Base-by-base conservation (phyloP, 2,888 invertebrate genomes). In the Ectobius pallidus region DNA sequence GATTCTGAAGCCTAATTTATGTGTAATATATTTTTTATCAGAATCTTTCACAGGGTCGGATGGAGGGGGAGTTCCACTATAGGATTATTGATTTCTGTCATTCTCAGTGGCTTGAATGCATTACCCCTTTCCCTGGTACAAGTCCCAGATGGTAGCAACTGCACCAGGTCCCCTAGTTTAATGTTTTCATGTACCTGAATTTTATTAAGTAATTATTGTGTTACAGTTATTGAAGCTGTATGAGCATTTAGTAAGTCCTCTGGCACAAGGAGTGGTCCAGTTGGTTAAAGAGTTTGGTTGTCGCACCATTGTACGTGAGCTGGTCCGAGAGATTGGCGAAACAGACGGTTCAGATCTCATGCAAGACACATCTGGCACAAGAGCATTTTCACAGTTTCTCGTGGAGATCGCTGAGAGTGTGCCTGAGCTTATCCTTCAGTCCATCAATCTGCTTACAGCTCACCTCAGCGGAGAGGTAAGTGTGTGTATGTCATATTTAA, bases 311-410 rank as follows among this genome's bases (percentile, higher is more conserved):
- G 87, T 94, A 46, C 88, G 89, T 75, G 91, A 92, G 81, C 87
- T 95, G 80, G 88, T 93, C 7, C 85, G 87, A 69, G 92, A 92
- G 83, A 89, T 94, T 75, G 90, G 90, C 0, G 89, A 91, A 80
- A 89, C 90, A 73, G 89, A 93, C 78, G 82, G 86, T 9, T 84
- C 85, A 62, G 89, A 89, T 75, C 80, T 72, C 49, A 32, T 69
- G 16, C 72, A 71, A 32, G 84, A 84, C 76, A 79, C 77, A 3
- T 74, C 76, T 11, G 78, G 77, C 4, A 76, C 77, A 25, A 76
- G 79, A 9, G 74, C 83, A 11, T 83, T 82, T 75, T 74, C 73
- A n/a, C 71, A 72, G 0, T 91, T 91, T 79, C 82, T 91, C n/a
- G 81, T 88, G 6, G 90, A 90, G 79, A 84, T 91, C 20, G 88